Evolutionary conservation across 2,797 vertebrate species (phyloP), one percentile per base, ranked within the genome.

Genomic region (Clangula hyemalis): DNA sequence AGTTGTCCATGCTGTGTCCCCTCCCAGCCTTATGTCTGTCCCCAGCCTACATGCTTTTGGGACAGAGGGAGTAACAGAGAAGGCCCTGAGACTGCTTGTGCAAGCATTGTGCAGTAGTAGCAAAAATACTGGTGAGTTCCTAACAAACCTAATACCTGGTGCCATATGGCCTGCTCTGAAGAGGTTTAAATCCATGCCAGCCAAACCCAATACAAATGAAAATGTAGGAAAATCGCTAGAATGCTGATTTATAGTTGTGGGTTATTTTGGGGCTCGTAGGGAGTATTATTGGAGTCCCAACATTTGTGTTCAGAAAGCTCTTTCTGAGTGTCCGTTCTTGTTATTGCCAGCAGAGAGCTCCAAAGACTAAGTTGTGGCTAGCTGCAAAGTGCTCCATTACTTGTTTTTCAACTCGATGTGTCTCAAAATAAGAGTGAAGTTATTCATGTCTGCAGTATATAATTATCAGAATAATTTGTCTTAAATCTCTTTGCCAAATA

Each of bases 281-380:
- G 8, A 83, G 22, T 49, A 25, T 51, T 91, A 16, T 47, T 38
- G 12, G 18, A 66, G 18, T 62, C 38, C 47, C 25, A 32, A 58
- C 27, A 60, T n/a, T 1, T 75, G 21, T 10, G 7, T 66, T 80
- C 16, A n/a, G 18, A 49, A 25, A 75, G 32, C 24, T 75, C 19
- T 60, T 86, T 61, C 43, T 72, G 45, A 76, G 20, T 47, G 28
- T 47, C 30, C 88, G 28, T 94, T 93, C 89, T 72, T 1, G 1
- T 60, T 51, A 10, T 19, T 62, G 93, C 96, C 96, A 95, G 89
- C 90, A 96, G 97, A 79, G 97, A n/a, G 93, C 91, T 82, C 92
- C 85, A 87, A 49, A 96, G 75, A 39, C 71, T 87, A 30, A 38
- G 24, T 58, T 94, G 94, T 90, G 47, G n/a, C 64, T 36, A 24